Conservation (phyloP, 1,140 invertebrate species). For the Pachyrhynchus sulphureomaculatus region DNA sequence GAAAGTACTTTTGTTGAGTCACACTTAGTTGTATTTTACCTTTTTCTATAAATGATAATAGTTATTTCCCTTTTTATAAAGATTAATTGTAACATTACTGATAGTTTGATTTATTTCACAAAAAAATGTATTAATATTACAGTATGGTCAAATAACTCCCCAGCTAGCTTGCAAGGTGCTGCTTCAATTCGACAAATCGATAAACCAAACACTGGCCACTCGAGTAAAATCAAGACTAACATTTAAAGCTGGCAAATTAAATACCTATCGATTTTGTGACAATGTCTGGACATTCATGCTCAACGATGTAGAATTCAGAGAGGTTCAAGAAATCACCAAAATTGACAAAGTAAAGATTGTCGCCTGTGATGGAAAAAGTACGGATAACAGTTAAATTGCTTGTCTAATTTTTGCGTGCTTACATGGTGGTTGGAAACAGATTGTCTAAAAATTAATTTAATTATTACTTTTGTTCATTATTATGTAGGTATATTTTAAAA, state of each 20-base stretch:
- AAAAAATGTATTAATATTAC: constrained; percentile 50
- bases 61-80: too few relatives aligned
- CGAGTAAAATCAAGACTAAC: constrained; percentile 89
- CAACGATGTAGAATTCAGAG: constrained; percentile 96
- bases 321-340: constrained; percentile 91
- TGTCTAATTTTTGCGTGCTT: neutral
- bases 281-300: constrained; percentile 99
- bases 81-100: too few relatives aligned
- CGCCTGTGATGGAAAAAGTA: constrained; percentile 98
- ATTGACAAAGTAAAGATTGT: constrained; percentile 99
- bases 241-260: constrained; percentile 96
- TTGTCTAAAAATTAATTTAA: neutral
- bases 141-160: constrained; percentile 96
- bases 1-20: neutral
- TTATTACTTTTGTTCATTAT: neutral
- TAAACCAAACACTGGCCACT: constrained; percentile 91
- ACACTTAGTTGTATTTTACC: neutral
- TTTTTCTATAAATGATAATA: too few relatives aligned
- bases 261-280: constrained; percentile 99
- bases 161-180: constrained; percentile 89
- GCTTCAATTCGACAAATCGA: constrained; percentile 95
- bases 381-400: constrained; percentile 41
- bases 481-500: neutral
- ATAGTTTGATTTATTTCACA: too few relatives aligned
- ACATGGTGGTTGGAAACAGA: neutral